These are phyloP conservation scores for Cervus canadensis DNA, from an alignment of 2,113 vertebrate genomes.

Conservation along the genomic window DNA sequence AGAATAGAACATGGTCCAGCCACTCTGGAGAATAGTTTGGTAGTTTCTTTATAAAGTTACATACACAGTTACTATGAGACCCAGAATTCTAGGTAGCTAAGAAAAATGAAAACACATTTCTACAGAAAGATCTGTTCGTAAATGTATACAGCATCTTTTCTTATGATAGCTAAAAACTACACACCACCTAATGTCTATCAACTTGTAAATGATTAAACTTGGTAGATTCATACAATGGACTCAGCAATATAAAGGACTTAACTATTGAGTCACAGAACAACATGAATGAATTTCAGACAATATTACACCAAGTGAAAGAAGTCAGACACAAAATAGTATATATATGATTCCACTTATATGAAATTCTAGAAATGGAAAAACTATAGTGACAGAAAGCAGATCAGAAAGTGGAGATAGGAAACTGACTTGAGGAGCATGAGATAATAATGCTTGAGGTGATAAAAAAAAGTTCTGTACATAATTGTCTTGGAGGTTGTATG, in stretches of 20 bases:
- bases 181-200: not conserved
- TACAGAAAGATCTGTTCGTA: not conserved
- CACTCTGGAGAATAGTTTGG: not conserved
- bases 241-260: not conserved
- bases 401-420: not conserved
- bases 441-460: not conserved
- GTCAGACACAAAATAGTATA: not conserved
- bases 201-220: not conserved
- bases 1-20: not conserved
- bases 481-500: not conserved
- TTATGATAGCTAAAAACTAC: not conserved
- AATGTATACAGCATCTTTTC: not conserved
- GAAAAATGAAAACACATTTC: not conserved
- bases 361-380: conserved; percentile 19
- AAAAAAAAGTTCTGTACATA: not conserved
- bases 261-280: not conserved
- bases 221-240: not conserved
- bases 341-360: not conserved
- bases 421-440: not conserved
- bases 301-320: not conserved
- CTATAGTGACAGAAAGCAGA: not conserved
- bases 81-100: not conserved
- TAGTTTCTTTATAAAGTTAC: not conserved
- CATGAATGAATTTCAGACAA: not conserved
- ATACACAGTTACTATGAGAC: not conserved